A percentile compares a stretch with the other conserved stretches of the same genome.
These are phyloP conservation scores for Paracentrotus lividus DNA, from an alignment of 53 echinoderm and acorn worm species.

Conservation along the genomic window DNA sequence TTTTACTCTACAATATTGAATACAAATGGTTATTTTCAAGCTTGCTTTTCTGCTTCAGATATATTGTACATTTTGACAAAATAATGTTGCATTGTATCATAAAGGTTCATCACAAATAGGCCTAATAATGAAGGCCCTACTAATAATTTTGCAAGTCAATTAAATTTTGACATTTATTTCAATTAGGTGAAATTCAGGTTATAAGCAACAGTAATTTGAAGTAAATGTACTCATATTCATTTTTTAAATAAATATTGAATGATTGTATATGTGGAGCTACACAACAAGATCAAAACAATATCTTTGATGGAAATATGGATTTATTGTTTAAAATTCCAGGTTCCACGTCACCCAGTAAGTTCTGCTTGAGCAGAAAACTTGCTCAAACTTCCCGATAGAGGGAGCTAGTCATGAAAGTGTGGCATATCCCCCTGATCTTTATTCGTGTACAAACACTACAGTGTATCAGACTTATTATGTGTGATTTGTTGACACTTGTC, in stretches of 20 bases:
- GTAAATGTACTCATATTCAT: not conserved
- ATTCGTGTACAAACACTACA: not conserved
- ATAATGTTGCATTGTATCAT: not conserved
- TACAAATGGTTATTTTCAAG: not conserved
- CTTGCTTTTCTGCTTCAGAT: not conserved
- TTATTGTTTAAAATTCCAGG: not conserved
- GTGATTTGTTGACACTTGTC: not conserved
- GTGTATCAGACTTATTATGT: not conserved
- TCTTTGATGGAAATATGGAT: not conserved
- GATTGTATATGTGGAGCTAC: not conserved
- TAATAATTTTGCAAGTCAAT: not conserved
- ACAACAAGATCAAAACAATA: not conserved
- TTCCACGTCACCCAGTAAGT: not conserved
- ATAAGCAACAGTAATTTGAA: constrained; percentile 6
- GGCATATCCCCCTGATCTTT: not conserved
- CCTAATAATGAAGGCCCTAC: too few species aligned
- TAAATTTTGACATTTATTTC: not conserved
- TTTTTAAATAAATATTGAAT: not conserved
- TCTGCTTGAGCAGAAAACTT: not conserved
- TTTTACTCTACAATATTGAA: not conserved
- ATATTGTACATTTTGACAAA: not conserved
- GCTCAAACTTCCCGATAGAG: not conserved
- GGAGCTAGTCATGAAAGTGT: constrained; percentile 3
- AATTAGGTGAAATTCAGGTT: not conserved
- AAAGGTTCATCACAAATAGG: not conserved